Percentiles rank a stretch among this genome's conserved stretches.
These are phyloP conservation scores for Bucorvus abyssinicus DNA, from an alignment of 2,797 vertebrate species.

Conservation along the genomic window DNA sequence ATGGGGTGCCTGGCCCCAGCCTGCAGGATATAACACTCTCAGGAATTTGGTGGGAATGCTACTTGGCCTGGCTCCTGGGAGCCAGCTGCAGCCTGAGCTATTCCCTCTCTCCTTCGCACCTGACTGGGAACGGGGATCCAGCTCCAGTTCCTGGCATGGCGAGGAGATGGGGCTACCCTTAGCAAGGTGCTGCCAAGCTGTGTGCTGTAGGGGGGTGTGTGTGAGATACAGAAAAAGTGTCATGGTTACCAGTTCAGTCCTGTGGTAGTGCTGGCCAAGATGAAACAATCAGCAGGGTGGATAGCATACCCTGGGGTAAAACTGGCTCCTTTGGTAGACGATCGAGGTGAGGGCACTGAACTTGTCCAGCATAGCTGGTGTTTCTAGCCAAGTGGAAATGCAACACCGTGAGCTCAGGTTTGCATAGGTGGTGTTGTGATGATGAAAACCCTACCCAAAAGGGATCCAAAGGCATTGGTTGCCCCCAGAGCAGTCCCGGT, in stretches of 20 bases:
- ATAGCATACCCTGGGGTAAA: neutral
- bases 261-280: neutral
- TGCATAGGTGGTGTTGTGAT: neutral
- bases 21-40: neutral
- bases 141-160: neutral
- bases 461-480: neutral
- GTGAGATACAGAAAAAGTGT: neutral
- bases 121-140: neutral
- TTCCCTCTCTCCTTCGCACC: neutral
- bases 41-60: constrained; percentile 58
- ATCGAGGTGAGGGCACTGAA: fast-evolving
- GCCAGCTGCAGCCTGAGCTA: neutral
- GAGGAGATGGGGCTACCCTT: neutral
- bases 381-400: neutral
- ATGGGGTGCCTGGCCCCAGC: neutral
- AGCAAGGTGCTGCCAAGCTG: neutral
- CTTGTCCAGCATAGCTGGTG: neutral
- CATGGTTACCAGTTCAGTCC: fast-evolving
- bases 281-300: neutral
- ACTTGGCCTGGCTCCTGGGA: neutral
- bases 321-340: neutral
- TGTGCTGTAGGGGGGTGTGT: fast-evolving
- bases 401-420: neutral
- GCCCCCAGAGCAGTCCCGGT: neutral
- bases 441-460: neutral